Percentiles rank a stretch among this genome's conserved stretches.
These are phyloP conservation scores for Vimba vimba DNA, from an alignment of 2,113 vertebrate species.

Conservation along the genomic window DNA sequence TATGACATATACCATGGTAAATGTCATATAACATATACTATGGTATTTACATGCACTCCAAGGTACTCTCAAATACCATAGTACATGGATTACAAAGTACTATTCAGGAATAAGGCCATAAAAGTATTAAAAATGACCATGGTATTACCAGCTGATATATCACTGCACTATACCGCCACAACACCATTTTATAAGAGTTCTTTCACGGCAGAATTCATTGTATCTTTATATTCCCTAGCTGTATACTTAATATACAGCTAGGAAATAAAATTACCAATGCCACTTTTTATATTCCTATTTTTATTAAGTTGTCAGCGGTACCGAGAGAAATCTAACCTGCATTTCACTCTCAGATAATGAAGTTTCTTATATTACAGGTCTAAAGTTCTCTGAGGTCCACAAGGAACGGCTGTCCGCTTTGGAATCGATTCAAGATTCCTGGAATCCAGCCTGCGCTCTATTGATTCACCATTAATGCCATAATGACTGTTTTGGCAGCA, in stretches of 20 bases:
- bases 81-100: neutral
- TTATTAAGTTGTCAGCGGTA: neutral
- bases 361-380: slow-evolving; percentile 17
- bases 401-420: slow-evolving; percentile 3
- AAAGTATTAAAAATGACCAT: neutral
- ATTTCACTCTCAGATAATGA: slow-evolving; percentile 18
- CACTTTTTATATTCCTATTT: neutral
- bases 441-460: neutral
- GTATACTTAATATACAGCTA: neutral
- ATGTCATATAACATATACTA: neutral
- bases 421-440: slow-evolving; percentile 18
- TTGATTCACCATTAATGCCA: slow-evolving; percentile 31
- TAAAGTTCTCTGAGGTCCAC: neutral
- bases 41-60: too few relatives aligned
- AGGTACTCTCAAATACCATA: too few relatives aligned
- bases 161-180: neutral
- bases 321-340: neutral
- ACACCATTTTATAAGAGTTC: neutral
- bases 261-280: neutral
- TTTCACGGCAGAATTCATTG: neutral
- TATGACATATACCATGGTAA: neutral
- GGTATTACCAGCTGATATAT: neutral
- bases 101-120: neutral
- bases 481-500: slow-evolving; percentile 31
- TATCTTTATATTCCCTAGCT: neutral